These are phyloP conservation scores for Platygyra sinensis DNA, from an alignment of 64 coral and sea anemone genomes.

Conservation along the genomic window DNA sequence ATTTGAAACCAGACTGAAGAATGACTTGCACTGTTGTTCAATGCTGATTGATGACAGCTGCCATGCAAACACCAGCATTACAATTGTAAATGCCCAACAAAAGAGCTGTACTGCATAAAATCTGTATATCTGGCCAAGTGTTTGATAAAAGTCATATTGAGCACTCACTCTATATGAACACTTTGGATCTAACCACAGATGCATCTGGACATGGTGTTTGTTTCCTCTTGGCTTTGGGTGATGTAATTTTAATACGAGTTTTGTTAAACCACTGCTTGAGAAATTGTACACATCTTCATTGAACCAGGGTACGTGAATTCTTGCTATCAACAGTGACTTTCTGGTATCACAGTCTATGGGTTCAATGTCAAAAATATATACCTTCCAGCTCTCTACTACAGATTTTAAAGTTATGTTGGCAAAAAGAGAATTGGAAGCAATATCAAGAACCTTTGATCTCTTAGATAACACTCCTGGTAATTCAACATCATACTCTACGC, in stretches of 20 bases:
- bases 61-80: constrained; percentile 81
- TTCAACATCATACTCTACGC: constrained; percentile 36
- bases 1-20: constrained; percentile 73
- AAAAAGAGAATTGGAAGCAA: constrained; percentile 56
- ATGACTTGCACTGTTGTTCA: constrained; percentile 66
- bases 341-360: constrained; percentile 56
- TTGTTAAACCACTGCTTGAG: constrained; percentile 55
- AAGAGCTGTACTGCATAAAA: constrained; percentile 79
- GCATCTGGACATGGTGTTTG: constrained; percentile 60
- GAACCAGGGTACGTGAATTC: constrained; percentile 94
- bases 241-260: constrained; percentile 80
- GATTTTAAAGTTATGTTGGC: constrained; percentile 75
- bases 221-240: constrained; percentile 76
- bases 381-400: constrained; percentile 76
- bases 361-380: constrained; percentile 70
- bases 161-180: constrained; percentile 81
- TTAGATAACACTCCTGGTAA: constrained; percentile 72
- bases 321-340: constrained; percentile 45
- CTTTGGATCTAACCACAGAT: constrained; percentile 73
- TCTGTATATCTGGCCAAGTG: constrained; percentile 81
- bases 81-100: constrained; percentile 80
- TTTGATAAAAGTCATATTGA: constrained; percentile 65
- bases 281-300: constrained; percentile 80
- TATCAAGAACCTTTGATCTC: constrained; percentile 41
- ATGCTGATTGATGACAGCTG: constrained; percentile 73